Percentiles rank a stretch among this genome's conserved stretches.
Conservation (phyloP, 1,140 invertebrate species). For the Ctenoplectra terminalis region DNA sequence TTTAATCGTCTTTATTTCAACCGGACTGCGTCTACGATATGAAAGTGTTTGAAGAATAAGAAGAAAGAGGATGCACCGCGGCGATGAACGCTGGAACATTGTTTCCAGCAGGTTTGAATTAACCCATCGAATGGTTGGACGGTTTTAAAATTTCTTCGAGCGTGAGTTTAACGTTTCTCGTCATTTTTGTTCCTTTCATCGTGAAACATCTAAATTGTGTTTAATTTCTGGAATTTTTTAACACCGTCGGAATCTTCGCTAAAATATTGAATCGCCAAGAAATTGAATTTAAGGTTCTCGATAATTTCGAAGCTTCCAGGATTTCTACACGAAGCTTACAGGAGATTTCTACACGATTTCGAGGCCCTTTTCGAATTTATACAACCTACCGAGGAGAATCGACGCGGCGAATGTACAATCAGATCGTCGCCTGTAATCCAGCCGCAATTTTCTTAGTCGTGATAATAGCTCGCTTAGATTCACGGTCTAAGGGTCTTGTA, state of each 20-base stretch:
- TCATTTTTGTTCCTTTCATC: neutral
- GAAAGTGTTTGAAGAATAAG: slow-evolving; percentile 5
- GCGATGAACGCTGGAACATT: neutral
- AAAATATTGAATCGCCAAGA: no score
- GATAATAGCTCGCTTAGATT: neutral
- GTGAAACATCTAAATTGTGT: no score
- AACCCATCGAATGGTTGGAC: neutral
- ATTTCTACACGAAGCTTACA: no score
- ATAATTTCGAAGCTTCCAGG: neutral
- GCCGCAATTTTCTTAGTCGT: neutral
- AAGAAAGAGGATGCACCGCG: neutral
- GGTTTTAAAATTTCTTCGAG: neutral
- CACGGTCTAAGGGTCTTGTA: neutral
- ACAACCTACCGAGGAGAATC: neutral
- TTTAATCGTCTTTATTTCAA: slow-evolving; percentile 17
- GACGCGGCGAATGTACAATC: neutral
- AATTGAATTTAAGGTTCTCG: no score
- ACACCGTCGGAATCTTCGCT: no score
- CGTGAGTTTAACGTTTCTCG: neutral
- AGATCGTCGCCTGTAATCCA: neutral
- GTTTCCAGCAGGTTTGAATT: neutral
- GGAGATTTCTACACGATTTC: no score
- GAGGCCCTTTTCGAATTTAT: neutral
- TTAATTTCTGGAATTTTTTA: no score
- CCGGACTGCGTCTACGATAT: neutral